These are phyloP conservation scores for Nylanderia fulva DNA, from an alignment of 1,140 invertebrate genomes.

Conservation along the genomic window DNA sequence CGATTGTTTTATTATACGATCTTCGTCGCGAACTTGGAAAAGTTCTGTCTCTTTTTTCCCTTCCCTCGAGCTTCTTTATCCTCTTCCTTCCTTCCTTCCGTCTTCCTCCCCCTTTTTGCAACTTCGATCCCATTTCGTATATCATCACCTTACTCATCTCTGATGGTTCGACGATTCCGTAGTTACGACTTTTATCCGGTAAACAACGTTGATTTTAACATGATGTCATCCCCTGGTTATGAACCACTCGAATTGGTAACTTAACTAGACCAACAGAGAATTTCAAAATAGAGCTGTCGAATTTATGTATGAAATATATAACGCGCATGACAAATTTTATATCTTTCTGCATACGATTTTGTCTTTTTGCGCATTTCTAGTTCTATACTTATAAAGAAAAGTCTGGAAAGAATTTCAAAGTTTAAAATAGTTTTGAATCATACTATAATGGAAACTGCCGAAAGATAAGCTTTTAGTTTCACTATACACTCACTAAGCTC, in stretches of 20 bases:
- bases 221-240: conserved; percentile 25
- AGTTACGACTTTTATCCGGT: conserved; percentile 57
- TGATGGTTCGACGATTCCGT: conserved; percentile 31
- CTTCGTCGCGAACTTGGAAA: conserved; percentile 72
- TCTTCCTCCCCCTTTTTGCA: conserved; percentile 8
- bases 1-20: conserved; percentile 78
- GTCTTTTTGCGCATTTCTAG: background rate
- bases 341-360: background rate
- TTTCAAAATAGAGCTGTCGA: conserved; percentile 24
- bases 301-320: conserved; percentile 21
- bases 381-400: background rate
- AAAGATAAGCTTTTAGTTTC: background rate
- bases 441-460: background rate
- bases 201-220: conserved; percentile 59
- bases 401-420: no score
- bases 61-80: background rate
- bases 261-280: background rate
- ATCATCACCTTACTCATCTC: conserved; percentile 66
- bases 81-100: no score
- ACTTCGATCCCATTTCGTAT: conserved; percentile 64
- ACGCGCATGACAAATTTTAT: conserved; percentile 8
- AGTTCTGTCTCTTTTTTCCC: conserved; percentile 39
- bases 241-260: conserved; percentile 2
- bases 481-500: background rate
- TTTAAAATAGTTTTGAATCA: background rate